Percentiles rank a stretch among this genome's conserved stretches.
Evolutionary conservation across 2,113 vertebrate species (phyloP).

Genomic region (Perca fluviatilis): DNA sequence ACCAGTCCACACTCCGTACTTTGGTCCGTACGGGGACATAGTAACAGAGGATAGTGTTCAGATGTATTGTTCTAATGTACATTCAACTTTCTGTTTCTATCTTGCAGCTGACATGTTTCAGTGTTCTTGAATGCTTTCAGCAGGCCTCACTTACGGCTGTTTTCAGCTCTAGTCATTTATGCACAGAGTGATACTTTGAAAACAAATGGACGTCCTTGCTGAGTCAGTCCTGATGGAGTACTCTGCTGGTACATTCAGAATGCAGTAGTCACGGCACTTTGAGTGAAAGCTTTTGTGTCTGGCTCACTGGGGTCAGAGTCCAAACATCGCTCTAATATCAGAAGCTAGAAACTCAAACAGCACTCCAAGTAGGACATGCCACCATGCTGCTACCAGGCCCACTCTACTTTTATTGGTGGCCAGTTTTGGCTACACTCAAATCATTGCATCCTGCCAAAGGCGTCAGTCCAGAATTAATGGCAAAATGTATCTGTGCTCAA

Average conservation of each 20-base stretch:
- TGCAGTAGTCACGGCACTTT: constrained; percentile 42
- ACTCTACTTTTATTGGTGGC: background rate
- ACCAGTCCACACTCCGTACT: no score
- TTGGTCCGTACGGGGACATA: no score
- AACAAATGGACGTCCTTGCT: constrained; percentile 52
- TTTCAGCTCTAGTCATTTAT: constrained; percentile 26
- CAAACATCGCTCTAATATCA: constrained; percentile 34
- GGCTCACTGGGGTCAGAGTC: constrained; percentile 43
- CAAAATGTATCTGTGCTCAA: constrained; percentile 15
- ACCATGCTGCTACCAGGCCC: constrained; percentile 8
- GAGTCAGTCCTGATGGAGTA: constrained; percentile 62
- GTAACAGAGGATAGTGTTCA: background rate
- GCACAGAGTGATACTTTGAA: constrained; percentile 39
- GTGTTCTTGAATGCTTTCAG: constrained; percentile 37
- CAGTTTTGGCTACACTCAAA: constrained; percentile 14
- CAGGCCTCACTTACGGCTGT: background rate
- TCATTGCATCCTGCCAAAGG: constrained; percentile 4
- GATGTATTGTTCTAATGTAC: background rate
- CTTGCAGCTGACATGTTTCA: background rate
- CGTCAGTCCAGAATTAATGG: background rate
- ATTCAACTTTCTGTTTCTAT: background rate
- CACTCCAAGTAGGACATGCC: background rate
- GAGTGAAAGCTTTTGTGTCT: constrained; percentile 58
- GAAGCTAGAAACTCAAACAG: constrained; percentile 26
- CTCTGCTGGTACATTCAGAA: constrained; percentile 59